Evolutionary conservation across 2,113 vertebrate species (phyloP).

Genomic region (Siniperca chuatsi): DNA sequence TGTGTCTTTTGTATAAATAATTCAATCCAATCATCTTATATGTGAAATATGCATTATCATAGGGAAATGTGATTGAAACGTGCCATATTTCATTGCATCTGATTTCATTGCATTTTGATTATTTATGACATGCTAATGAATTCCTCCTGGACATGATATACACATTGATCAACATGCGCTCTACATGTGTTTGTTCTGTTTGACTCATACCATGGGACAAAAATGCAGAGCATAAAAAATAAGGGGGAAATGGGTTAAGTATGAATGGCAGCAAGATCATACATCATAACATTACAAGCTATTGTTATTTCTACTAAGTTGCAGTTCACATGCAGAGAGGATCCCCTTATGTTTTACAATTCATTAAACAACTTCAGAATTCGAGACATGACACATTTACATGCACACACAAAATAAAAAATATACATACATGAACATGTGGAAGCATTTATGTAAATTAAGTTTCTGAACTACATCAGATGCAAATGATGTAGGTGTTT

Average conservation of each 20-base stretch:
- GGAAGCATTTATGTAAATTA: neutral
- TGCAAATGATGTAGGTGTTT: neutral
- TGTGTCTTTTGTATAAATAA: neutral
- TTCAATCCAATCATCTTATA: neutral
- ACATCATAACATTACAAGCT: too few relatives aligned
- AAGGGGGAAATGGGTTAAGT: neutral
- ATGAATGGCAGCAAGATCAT: neutral
- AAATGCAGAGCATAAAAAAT: neutral
- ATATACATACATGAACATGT: neutral
- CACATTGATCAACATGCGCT: neutral
- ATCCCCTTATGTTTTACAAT: neutral
- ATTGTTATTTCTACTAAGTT: neutral
- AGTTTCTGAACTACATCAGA: neutral
- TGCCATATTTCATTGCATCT: neutral
- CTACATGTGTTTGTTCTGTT: neutral
- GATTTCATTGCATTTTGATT: too few relatives aligned
- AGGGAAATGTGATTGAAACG: neutral
- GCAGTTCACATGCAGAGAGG: neutral
- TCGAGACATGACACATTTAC: neutral
- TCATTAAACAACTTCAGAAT: neutral
- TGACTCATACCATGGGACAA: neutral
- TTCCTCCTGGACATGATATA: neutral
- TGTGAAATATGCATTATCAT: neutral
- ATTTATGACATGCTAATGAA: constrained; percentile 16
- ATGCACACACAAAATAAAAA: neutral